phyloP scores from a whole-genome alignment of 1,140 invertebrate species.

The Conopomorpha cramerella region DNA sequence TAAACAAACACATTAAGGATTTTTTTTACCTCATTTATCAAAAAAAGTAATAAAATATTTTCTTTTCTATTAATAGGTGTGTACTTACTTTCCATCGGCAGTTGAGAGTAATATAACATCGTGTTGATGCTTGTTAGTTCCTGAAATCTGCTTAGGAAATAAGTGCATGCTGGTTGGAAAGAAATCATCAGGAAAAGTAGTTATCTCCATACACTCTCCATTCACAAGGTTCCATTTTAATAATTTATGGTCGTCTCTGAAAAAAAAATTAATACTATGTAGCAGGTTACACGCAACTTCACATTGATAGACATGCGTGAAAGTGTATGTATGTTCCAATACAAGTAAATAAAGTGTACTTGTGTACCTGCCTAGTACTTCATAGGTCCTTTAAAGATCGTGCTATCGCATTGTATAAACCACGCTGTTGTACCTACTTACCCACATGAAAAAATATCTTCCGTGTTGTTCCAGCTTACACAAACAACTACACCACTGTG shows the following conservation, averaged over 20 bases:
- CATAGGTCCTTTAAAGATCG: too few relatives aligned
- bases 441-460: conserved; percentile 91
- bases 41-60: too few relatives aligned
- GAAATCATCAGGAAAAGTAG: conserved; percentile 80
- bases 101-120: conserved; percentile 88
- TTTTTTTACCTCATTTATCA: too few relatives aligned
- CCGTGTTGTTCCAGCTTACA: conserved; percentile 88
- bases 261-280: too few relatives aligned
- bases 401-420: too few relatives aligned
- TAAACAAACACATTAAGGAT: background rate
- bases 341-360: too few relatives aligned
- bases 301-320: too few relatives aligned
- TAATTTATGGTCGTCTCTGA: conserved; percentile 88
- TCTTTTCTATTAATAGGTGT: too few relatives aligned
- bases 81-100: conserved; percentile 80
- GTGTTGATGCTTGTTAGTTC: conserved; percentile 68
- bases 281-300: too few relatives aligned
- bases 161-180: conserved; percentile 90
- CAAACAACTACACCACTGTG: conserved; percentile 81
- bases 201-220: conserved; percentile 75
- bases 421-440: too few relatives aligned
- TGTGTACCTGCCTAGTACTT: too few relatives aligned
- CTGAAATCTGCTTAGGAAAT: conserved; percentile 62
- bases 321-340: too few relatives aligned
- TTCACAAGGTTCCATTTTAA: conserved; percentile 85